phyloP scores from a whole-genome alignment of 1,140 invertebrate genomes.

The Portunus trituberculatus region DNA sequence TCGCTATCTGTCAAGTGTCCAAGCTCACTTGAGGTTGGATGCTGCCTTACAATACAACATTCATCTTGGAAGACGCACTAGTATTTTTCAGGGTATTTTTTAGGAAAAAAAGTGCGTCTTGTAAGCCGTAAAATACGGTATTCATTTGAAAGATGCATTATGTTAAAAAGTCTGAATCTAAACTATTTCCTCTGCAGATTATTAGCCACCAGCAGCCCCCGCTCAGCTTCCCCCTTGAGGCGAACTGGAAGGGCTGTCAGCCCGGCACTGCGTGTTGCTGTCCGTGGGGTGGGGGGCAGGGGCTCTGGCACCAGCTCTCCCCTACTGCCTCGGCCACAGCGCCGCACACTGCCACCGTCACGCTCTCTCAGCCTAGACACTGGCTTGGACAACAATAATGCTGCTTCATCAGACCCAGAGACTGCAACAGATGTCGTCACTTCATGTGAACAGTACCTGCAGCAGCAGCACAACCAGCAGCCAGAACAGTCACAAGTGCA shows the following conservation, averaged over 20 bases:
- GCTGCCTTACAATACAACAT: too few relatives aligned
- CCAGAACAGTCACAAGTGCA: slow-evolving; percentile 33
- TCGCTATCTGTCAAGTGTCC: too few relatives aligned
- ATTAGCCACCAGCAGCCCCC: slow-evolving; percentile 69
- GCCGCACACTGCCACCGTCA: slow-evolving; percentile 70
- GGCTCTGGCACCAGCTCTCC: slow-evolving; percentile 72
- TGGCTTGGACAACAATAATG: slow-evolving; percentile 72
- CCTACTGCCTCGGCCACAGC: slow-evolving; percentile 67
- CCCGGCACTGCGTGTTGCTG: slow-evolving; percentile 66
- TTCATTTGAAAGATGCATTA: too few relatives aligned
- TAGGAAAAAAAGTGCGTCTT: too few relatives aligned
- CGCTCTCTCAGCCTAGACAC: slow-evolving; percentile 77
- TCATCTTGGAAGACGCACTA: too few relatives aligned
- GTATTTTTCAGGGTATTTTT: too few relatives aligned
- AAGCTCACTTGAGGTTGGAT: too few relatives aligned
- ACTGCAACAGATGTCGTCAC: slow-evolving; percentile 68
- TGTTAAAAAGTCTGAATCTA: neutral
- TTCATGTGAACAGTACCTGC: slow-evolving; percentile 73
- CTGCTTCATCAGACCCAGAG: slow-evolving; percentile 54
- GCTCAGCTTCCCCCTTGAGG: slow-evolving; percentile 76
- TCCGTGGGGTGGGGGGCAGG: slow-evolving; percentile 57
- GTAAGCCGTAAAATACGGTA: too few relatives aligned
- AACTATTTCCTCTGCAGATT: slow-evolving; percentile 48
- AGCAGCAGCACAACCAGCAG: slow-evolving; percentile 61
- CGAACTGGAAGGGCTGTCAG: slow-evolving; percentile 65